Evolutionary conservation across 2,888 invertebrate genomes (phyloP), one percentile per base, ranked within the genome.

Genomic region (Melinaea menophilus): DNA sequence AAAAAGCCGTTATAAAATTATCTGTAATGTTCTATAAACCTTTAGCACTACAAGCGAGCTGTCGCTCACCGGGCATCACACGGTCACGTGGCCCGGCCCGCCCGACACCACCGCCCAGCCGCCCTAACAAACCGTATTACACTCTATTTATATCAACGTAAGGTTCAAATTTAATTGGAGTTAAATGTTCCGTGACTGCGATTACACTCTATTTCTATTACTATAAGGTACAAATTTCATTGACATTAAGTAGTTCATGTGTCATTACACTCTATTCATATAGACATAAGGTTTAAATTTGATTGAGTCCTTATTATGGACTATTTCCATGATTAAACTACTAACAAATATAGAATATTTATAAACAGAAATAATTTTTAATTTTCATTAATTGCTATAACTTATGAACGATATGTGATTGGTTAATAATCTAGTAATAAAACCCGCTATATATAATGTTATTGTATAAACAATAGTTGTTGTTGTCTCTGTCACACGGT

Each of bases 51-150:
- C 34, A 59, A 63, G 67, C 65, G 63, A 63, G 65, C 67, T 63
- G 59, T 61, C 65, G 65, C 90, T 90, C 90, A 90, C 90, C 90
- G 85, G 84, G 79, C 87, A 86, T 90, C 90, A 90, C 86, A 90
- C 90, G 82, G 90, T 90, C 88, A 88, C 81, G 89, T 89, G 90
- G 80, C 89, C 90, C 77, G 88, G 85, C 77, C 82, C 86, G 70
- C 79, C 75, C 71, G 76, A 72, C 78, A 81, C 74, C 77, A 81
- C 75, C 79, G 85, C 79, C 86, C 89, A 84, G 82, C 84, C 79
- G 79, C 80, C 87, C 89, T 89, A 88, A 68, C 79, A 77, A 79
- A 86, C 82, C 51, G 51, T 51, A 51, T 51, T 51, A 51, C 51
- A 51, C 51, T 48, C 48, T 51, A 51, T 51, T 51, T 51, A 51